phyloP scores from a whole-genome alignment of 2,113 vertebrate genomes.

The Cacatua alba region DNA sequence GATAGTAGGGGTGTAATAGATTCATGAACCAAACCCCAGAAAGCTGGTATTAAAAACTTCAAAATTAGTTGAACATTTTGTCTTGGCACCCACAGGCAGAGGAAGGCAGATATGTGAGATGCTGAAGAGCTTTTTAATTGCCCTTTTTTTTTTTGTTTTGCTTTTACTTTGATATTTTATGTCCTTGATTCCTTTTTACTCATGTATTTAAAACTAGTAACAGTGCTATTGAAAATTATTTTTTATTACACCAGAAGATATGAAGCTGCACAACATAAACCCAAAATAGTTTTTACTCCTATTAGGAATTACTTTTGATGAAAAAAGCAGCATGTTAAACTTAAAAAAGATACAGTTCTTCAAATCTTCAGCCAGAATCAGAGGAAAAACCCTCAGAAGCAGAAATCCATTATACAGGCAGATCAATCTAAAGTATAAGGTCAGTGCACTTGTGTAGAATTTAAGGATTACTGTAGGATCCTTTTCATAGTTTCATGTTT shows the following conservation, averaged over 20 bases:
- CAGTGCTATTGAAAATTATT: not conserved
- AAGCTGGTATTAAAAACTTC: not conserved
- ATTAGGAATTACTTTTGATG: not conserved
- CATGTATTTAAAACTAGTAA: constrained; percentile 7
- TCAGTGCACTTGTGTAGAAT: not conserved
- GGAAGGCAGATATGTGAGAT: not conserved
- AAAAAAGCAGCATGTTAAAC: not conserved
- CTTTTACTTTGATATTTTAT: not conserved
- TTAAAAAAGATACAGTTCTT: not conserved
- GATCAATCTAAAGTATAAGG: not conserved
- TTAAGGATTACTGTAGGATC: not conserved
- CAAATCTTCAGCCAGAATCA: constrained; percentile 23
- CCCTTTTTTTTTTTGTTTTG: not conserved
- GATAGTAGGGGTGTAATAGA: not conserved
- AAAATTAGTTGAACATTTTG: not conserved
- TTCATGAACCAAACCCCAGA: not conserved
- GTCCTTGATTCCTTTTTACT: not conserved
- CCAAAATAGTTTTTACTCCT: constrained; percentile 15
- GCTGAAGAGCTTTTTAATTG: not conserved
- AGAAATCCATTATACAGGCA: not conserved
- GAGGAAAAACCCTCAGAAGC: not conserved
- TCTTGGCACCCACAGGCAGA: not conserved
- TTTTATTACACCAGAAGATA: not conserved
- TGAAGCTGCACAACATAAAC: not conserved
- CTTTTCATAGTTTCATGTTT: not conserved